Percentiles rank a stretch among this genome's conserved stretches.
phyloP scores from a whole-genome alignment of 2,113 vertebrate species.

The Muntiacus reevesi region DNA sequence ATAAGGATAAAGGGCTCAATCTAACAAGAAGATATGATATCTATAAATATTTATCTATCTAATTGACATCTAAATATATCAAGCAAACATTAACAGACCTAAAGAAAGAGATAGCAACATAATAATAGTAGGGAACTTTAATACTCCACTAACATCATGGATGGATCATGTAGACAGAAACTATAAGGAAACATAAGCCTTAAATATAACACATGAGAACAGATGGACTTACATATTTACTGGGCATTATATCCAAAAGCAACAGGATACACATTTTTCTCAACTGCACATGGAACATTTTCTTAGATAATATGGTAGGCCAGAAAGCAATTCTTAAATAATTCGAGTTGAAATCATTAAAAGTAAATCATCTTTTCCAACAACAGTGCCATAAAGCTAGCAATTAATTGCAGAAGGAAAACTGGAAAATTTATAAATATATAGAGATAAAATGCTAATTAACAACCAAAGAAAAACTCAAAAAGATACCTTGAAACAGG shows the following conservation, averaged over 20 bases:
- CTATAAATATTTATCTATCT: not conserved
- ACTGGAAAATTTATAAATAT: not conserved
- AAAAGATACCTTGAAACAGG: not conserved
- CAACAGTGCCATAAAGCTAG: not conserved
- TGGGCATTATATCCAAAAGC: not conserved
- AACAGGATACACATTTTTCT: not conserved
- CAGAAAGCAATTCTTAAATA: not conserved
- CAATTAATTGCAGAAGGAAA: not conserved
- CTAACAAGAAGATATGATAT: not conserved
- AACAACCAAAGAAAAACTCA: not conserved
- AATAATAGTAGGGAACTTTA: not conserved
- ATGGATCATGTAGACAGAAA: not conserved
- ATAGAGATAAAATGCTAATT: not conserved
- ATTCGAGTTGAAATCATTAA: not conserved
- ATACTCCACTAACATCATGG: not conserved
- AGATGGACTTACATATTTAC: not conserved
- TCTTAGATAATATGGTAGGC: not conserved
- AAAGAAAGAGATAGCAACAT: not conserved
- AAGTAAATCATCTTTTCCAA: not conserved
- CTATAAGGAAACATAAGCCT: not conserved
- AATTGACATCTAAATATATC: not conserved
- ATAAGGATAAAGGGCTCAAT: not conserved
- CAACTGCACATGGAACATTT: not conserved
- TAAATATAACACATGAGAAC: not conserved
- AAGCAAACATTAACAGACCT: not conserved